Conservation (phyloP, 2,113 vertebrate species). For the Quiscalus mexicanus region DNA sequence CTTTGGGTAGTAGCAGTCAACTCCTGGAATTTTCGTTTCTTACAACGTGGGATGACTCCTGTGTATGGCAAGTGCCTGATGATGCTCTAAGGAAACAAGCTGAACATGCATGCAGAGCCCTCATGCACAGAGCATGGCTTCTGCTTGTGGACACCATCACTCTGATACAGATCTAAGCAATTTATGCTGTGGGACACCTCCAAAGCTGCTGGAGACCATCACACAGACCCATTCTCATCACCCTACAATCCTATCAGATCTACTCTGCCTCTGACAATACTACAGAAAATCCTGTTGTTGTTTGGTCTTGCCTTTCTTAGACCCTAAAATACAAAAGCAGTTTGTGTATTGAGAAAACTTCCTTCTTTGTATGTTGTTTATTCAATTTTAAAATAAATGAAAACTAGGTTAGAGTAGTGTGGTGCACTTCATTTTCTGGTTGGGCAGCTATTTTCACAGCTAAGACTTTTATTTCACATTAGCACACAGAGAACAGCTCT, state of each 20-base stretch:
- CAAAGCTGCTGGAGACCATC: no score
- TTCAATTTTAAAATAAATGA: background rate
- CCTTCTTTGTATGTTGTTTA: background rate
- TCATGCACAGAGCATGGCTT: slow-evolving; percentile 36
- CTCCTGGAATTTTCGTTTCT: slow-evolving; percentile 22
- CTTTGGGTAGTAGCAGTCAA: background rate
- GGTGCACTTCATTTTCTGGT: background rate
- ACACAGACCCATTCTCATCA: slow-evolving; percentile 30
- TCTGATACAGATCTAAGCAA: slow-evolving; percentile 47
- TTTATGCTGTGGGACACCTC: slow-evolving; percentile 27
- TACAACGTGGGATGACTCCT: background rate
- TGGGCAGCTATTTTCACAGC: background rate
- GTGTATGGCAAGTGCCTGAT: background rate
- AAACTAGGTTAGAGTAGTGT: background rate
- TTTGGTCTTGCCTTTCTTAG: slow-evolving; percentile 29
- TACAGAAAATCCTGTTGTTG: background rate
- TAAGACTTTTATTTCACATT: slow-evolving; percentile 5
- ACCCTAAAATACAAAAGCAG: background rate
- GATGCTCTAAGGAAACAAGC: slow-evolving; percentile 31
- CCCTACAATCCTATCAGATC: background rate
- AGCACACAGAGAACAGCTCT: background rate
- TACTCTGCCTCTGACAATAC: background rate
- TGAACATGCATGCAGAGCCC: background rate
- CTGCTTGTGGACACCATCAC: background rate
- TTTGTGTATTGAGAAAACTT: background rate